These are phyloP conservation scores for Characodon lateralis DNA, from an alignment of 2,797 vertebrate species.

Conservation along the genomic window DNA sequence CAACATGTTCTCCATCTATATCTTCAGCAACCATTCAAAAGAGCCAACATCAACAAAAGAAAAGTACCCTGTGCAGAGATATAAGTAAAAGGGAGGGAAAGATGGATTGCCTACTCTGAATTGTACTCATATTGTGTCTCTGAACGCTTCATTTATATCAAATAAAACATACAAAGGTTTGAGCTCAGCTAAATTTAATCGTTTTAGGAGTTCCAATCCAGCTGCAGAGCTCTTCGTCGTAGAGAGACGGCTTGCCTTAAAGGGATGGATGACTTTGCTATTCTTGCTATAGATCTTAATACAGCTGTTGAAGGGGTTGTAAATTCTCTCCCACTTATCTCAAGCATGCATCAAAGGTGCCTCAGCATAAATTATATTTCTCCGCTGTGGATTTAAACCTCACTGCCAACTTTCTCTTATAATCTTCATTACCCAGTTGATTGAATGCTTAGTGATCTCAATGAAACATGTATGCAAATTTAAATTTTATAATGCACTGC, in stretches of 20 bases:
- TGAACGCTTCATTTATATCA: conserved; percentile 20
- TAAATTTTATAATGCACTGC: neutral
- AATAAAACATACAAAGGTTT: conserved; percentile 23
- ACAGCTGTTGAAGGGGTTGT: conserved; percentile 34
- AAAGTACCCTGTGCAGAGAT: neutral
- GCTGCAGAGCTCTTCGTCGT: conserved; percentile 19
- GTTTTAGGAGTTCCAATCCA: conserved; percentile 23
- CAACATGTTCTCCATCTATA: neutral
- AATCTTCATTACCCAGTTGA: neutral
- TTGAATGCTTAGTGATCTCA: neutral
- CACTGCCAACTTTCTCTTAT: neutral
- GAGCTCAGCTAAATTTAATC: conserved; percentile 21
- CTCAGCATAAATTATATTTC: conserved; percentile 11
- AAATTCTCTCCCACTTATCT: conserved; percentile 30
- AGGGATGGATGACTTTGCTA: conserved; percentile 44
- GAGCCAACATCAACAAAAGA: neutral
- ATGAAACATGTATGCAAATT: neutral
- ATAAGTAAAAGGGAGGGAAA: conserved; percentile 12
- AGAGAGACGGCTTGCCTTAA: conserved; percentile 33
- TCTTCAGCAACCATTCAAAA: neutral
- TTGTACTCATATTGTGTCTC: conserved; percentile 17
- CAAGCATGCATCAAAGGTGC: conserved; percentile 14
- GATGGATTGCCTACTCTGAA: conserved; percentile 23
- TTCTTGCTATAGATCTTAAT: conserved; percentile 44
- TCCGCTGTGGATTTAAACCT: too few species aligned